These are phyloP conservation scores for Deroplatys truncata DNA, from an alignment of 2,888 invertebrate genomes.

Conservation along the genomic window DNA sequence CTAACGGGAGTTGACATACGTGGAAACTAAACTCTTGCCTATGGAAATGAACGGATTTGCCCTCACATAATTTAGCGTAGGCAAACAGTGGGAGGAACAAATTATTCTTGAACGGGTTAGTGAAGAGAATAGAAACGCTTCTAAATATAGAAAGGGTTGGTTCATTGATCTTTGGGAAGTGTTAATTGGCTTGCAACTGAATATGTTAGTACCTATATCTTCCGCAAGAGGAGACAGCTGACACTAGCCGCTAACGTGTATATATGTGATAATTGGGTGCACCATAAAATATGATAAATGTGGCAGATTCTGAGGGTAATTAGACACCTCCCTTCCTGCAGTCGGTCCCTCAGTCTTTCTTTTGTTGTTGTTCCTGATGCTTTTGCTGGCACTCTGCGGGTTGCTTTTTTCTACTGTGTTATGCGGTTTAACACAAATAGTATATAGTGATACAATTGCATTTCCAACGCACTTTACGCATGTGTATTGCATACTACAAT, in stretches of 20 bases:
- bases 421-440: too few relatives aligned
- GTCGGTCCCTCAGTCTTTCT: too few relatives aligned
- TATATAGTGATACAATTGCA: too few relatives aligned
- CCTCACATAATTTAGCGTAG: not conserved
- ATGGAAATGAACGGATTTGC: not conserved
- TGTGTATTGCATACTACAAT: too few relatives aligned
- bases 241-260: not conserved
- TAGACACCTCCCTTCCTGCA: not conserved
- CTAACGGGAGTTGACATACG: too few relatives aligned
- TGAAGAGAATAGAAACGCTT: too few relatives aligned
- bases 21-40: not conserved
- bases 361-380: not conserved
- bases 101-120: not conserved
- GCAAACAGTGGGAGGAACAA: not conserved
- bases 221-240: not conserved
- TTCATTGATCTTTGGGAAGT: not conserved
- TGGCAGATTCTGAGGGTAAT: constrained; percentile 2
- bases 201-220: not conserved
- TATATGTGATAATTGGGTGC: not conserved
- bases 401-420: too few relatives aligned
- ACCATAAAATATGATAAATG: constrained; percentile 1
- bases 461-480: too few relatives aligned
- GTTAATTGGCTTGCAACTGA: not conserved
- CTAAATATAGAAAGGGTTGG: not conserved
- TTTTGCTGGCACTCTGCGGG: too few relatives aligned